Conservation (phyloP, 1,140 invertebrate genomes). For the Bombus difficillimus region DNA sequence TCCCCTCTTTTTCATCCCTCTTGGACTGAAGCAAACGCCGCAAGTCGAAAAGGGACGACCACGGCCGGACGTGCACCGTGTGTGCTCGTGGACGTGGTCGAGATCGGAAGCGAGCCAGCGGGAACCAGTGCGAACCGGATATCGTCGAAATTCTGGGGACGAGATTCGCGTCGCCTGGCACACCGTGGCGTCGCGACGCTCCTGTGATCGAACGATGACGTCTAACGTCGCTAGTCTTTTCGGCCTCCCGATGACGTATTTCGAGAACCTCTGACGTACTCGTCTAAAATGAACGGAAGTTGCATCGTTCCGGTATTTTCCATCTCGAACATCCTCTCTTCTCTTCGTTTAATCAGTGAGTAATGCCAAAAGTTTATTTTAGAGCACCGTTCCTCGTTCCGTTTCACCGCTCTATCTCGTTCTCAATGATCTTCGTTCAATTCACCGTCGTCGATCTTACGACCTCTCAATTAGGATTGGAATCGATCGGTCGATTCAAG, state of each 20-base stretch:
- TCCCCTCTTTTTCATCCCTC: constrained; percentile 47
- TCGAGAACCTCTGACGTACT: constrained; percentile 26
- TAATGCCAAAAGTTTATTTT: constrained; percentile 15
- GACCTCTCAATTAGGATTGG: background rate
- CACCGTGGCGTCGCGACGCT: constrained; percentile 24
- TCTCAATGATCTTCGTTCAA: background rate
- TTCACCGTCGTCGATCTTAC: background rate
- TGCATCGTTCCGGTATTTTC: background rate
- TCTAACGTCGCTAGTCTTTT: constrained; percentile 1
- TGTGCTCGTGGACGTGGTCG: background rate
- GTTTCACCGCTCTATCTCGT: background rate
- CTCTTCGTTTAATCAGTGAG: background rate
- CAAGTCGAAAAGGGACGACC: constrained; percentile 32
- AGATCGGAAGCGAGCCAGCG: constrained; percentile 44
- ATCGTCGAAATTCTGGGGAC: constrained; percentile 28
- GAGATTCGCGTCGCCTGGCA: constrained; percentile 5
- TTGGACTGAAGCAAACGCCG: constrained; percentile 17
- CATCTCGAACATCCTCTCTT: background rate
- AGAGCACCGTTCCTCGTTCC: background rate
- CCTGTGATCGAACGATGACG: constrained; percentile 38
- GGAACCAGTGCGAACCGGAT: constrained; percentile 51
- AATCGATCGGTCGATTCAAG: background rate
- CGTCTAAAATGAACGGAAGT: background rate
- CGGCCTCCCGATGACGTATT: constrained; percentile 10
- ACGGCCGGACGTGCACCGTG: background rate